A percentile compares a stretch with the other conserved stretches of the same genome.
Evolutionary conservation across 2,888 invertebrate species (phyloP).

Genomic region (Heteromyza rotundicornis): DNA sequence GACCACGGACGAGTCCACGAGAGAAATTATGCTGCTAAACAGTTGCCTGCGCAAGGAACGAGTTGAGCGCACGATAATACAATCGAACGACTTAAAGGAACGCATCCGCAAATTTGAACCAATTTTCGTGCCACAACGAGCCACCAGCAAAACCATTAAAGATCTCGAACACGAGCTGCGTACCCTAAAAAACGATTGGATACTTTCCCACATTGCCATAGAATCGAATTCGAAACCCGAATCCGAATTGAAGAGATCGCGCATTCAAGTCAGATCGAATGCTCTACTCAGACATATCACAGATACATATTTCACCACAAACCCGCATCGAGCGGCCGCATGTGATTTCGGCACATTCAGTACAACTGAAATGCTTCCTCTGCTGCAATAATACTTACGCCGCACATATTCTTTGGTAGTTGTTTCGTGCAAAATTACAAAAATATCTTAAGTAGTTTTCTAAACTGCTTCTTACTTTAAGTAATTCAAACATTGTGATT

Average conservation of each 20-base stretch:
- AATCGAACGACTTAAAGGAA: slow-evolving; percentile 64
- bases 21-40: slow-evolving; percentile 42
- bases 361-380: slow-evolving; percentile 37
- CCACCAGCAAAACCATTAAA: slow-evolving; percentile 35
- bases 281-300: slow-evolving; percentile 53
- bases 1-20: slow-evolving; percentile 39
- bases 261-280: slow-evolving; percentile 45
- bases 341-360: slow-evolving; percentile 58
- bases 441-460: not conserved
- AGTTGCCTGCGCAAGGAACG: slow-evolving; percentile 64
- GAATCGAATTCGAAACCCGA: slow-evolving; percentile 34
- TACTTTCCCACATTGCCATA: slow-evolving; percentile 44
- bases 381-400: no score
- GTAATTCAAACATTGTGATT: no score
- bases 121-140: slow-evolving; percentile 63
- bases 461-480: no score
- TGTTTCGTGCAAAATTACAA: no score
- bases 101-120: slow-evolving; percentile 66
- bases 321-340: slow-evolving; percentile 55
- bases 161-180: slow-evolving; percentile 54
- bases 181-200: slow-evolving; percentile 49
- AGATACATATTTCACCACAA: slow-evolving; percentile 54
- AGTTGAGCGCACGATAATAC: slow-evolving; percentile 65
- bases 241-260: slow-evolving; percentile 36
- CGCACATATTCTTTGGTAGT: no score